phyloP scores from a whole-genome alignment of 1,140 invertebrate genomes.

The Aphis craccivora region DNA sequence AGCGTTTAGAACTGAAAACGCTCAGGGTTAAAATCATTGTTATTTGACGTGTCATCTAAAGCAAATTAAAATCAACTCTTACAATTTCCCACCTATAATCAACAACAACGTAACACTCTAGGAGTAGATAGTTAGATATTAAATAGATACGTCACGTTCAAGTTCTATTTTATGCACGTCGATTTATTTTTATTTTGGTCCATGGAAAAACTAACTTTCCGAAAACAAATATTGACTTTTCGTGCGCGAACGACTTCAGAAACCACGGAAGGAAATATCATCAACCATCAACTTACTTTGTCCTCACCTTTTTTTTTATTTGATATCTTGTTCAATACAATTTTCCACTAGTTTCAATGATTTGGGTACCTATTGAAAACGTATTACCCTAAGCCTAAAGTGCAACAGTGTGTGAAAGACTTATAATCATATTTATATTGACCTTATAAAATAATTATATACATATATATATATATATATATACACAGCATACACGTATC shows the following conservation, averaged over 20 bases:
- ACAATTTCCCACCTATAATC: background rate
- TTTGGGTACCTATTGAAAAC: constrained; percentile 23
- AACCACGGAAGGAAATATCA: constrained; percentile 30
- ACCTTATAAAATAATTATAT: constrained; percentile 24
- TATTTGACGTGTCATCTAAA: background rate
- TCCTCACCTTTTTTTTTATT: background rate
- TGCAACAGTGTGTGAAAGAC: background rate
- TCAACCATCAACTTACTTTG: constrained; percentile 1
- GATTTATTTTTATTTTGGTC: background rate
- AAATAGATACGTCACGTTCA: constrained; percentile 34
- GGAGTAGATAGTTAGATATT: background rate
- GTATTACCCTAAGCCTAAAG: background rate
- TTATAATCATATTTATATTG: background rate
- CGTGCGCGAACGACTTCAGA: background rate
- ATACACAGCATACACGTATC: no score
- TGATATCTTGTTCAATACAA: background rate
- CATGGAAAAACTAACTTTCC: constrained; percentile 16
- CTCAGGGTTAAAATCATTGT: background rate
- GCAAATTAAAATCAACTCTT: background rate
- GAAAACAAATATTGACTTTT: constrained; percentile 56
- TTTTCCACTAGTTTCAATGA: background rate
- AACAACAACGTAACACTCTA: background rate
- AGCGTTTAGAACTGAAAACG: background rate
- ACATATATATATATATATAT: background rate
- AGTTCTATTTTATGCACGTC: constrained; percentile 23